Percentiles rank a stretch among this genome's conserved stretches.
phyloP scores from a whole-genome alignment of 2,888 invertebrate species.

The Pardosa pseudoannulata region DNA sequence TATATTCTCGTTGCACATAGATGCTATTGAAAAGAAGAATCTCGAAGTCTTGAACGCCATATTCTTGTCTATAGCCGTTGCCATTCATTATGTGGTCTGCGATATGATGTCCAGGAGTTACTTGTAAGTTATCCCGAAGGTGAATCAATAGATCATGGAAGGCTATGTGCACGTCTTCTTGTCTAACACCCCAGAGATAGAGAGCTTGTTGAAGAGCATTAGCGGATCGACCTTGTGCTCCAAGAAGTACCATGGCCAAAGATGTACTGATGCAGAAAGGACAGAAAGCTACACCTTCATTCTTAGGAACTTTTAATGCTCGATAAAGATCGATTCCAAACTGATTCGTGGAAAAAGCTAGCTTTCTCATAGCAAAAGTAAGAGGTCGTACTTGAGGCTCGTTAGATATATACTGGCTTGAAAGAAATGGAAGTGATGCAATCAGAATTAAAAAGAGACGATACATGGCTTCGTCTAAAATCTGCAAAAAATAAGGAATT shows the following conservation, averaged over 20 bases:
- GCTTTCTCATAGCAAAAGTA: constrained; percentile 74
- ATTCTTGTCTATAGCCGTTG: constrained; percentile 62
- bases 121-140: constrained; percentile 73
- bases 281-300: constrained; percentile 73
- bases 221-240: constrained; percentile 72
- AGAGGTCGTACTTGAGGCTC: constrained; percentile 64
- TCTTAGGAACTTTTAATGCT: constrained; percentile 73
- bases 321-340: constrained; percentile 74
- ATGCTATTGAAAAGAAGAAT: constrained; percentile 73
- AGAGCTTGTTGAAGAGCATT: constrained; percentile 74
- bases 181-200: constrained; percentile 74
- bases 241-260: constrained; percentile 74
- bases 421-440: constrained; percentile 38
- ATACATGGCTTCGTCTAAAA: constrained; percentile 29
- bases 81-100: constrained; percentile 44
- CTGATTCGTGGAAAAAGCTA: constrained; percentile 75
- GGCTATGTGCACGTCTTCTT: constrained; percentile 74
- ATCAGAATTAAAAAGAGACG: constrained; percentile 40
- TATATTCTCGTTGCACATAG: constrained; percentile 74
- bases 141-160: constrained; percentile 74
- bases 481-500: constrained; percentile 9
- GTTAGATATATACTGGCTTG: constrained; percentile 30
- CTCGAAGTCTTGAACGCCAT: constrained; percentile 66
- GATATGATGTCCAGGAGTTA: constrained; percentile 66
- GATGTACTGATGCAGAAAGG: constrained; percentile 75